Conservation (phyloP, 2,797 vertebrate species). For the Forpus xanthops region DNA sequence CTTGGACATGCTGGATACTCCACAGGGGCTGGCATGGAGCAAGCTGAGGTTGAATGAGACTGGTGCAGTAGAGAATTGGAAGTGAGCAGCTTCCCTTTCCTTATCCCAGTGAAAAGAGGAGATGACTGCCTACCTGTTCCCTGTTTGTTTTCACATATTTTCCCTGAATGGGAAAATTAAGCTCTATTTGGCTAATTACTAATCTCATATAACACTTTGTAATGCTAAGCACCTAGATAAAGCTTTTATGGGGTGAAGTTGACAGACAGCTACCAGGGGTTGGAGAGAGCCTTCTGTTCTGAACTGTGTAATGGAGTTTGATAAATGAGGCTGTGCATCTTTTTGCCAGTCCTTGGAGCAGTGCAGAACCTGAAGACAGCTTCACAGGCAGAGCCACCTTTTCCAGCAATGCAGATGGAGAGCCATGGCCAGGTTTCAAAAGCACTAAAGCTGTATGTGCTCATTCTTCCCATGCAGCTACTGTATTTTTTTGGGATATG, state of each 20-base stretch:
- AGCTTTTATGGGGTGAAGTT: neutral
- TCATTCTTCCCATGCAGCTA: neutral
- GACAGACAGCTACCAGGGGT: neutral
- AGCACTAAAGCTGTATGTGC: neutral
- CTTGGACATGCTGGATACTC: neutral
- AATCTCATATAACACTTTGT: neutral
- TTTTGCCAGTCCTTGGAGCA: neutral
- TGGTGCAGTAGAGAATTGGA: neutral
- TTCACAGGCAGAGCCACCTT: neutral
- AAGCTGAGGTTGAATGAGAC: rapidly evolving
- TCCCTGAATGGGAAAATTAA: neutral
- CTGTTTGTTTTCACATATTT: neutral
- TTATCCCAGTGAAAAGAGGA: neutral
- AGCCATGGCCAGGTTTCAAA: neutral
- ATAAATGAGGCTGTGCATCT: neutral
- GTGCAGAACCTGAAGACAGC: neutral
- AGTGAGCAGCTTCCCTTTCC: neutral
- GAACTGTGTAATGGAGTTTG: neutral
- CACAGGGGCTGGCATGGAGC: neutral
- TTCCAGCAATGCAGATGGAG: neutral
- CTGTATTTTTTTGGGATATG: neutral
- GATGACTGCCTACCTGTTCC: neutral
- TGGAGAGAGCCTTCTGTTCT: neutral
- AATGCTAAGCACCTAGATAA: neutral
- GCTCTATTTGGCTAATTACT: neutral